Base-by-base conservation (phyloP, 1,140 invertebrate species). In the Caenorhabditis remanei region DNA sequence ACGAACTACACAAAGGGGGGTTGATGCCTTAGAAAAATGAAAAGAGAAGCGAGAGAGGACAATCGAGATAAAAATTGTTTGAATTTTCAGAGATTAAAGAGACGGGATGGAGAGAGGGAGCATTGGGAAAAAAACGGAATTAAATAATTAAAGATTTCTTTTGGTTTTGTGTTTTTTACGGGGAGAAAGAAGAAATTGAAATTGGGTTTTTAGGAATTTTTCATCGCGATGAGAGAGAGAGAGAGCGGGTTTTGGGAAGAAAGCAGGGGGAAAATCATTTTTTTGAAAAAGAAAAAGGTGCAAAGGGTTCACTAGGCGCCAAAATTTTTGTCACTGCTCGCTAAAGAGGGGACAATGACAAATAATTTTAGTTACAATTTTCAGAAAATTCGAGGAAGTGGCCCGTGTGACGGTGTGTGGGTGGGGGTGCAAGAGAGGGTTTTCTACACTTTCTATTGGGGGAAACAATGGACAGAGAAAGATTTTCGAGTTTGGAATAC, bases 401-500 rank as follows among this genome's bases (percentile, higher is more conserved):
- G 65, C 65, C 65, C 65, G 65, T 71, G 65, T 32, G n/a, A 24
- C 21, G 65, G 65, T 21, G 65, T 63, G 65, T 46, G 63, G 40
- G 65, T 14, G 65, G 43, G 43, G 65, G 40, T 19, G 24, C 16
- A 24, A 71, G 43, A n/a, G 61, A 24, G 24, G 14, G 8, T 11
- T 40, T 6, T 32, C 65, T 71, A 71, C 65, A 71, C 65, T 71
- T 43, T 71, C 65, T 46, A 71, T 63, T 63, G 21, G 65, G 65
- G 5, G 41, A 71, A 32, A 71, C 16, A 40, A 16, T 19, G 19
- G 65, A 32, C 32, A 46, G 46, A 71, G 65, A 71, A 71, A 71
- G 65, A 71, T 71, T 71, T 46, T 71, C 65, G 65, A 71, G 65
- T 71, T 71, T 71, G 65, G 65, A 71, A 71, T 71, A 71, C 40